Percentiles rank a stretch among this genome's conserved stretches.
Evolutionary conservation across 2,113 vertebrate genomes (phyloP).

Genomic region (Crotalus horridus): DNA sequence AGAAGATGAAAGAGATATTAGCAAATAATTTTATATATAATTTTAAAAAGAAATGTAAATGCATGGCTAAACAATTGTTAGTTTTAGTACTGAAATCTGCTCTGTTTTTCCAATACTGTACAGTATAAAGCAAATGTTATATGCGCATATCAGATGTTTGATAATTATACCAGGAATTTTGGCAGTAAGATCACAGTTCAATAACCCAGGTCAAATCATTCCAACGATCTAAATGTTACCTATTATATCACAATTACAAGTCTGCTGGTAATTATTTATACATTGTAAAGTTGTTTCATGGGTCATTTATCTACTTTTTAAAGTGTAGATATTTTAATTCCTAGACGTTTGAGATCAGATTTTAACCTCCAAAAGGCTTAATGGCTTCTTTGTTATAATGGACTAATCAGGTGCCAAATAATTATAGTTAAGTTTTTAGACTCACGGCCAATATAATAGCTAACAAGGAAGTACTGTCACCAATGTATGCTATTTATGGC

Average conservation of each 20-base stretch:
- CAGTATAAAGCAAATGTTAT: slow-evolving; percentile 2
- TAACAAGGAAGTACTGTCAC: background rate
- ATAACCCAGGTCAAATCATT: background rate
- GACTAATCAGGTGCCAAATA: background rate
- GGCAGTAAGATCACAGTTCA: slow-evolving; percentile 1
- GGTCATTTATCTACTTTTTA: background rate
- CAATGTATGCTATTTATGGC: background rate
- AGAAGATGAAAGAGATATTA: background rate
- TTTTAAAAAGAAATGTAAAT: background rate
- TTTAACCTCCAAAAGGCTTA: background rate
- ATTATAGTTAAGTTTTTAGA: background rate
- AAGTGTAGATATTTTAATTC: background rate
- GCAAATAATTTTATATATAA: background rate
- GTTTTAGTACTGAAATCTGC: background rate
- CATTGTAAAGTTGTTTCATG: background rate
- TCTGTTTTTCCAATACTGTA: background rate
- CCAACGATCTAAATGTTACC: background rate
- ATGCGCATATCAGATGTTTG: background rate
- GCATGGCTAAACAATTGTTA: background rate
- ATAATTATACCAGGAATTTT: background rate
- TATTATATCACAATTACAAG: background rate
- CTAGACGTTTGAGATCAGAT: background rate
- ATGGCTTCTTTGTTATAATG: background rate
- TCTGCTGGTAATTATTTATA: background rate
- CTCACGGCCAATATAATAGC: background rate